Evolutionary conservation across 2,888 invertebrate species (phyloP), one percentile per base, ranked within the genome.

Genomic region (Sesia apiformis): DNA sequence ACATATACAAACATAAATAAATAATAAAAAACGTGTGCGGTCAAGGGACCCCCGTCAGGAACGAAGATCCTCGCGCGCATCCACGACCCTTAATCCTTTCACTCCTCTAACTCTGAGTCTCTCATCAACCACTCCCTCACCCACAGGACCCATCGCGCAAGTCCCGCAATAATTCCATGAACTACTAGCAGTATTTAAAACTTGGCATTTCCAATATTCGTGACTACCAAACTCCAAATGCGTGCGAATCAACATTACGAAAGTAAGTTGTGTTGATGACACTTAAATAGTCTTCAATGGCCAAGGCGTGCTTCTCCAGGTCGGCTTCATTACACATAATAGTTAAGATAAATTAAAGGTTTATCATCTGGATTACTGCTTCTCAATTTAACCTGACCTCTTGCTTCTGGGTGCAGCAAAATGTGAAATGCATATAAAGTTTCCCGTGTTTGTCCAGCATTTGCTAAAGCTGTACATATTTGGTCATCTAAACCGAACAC

Each of bases 371-470:
- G 49, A 8, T 49, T 8, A 49, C 23, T 49, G 8, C 8, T 49
- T n/a, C 5, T 8, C 8, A 49, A 8, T n/a, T 7, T 49, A 8
- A 49, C 8, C 2, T 49, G 4, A n/a, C 49, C 49, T 49, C 49
- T 49, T 8, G 81, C 81, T 58, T 73, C 56, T 5, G 81, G 76
- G 50, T 74, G 74, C 5, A 79, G 53, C n/a, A 69, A 42, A 42
- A 42, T 42, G 7, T 42, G 5, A 6, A 42, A 42, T 42, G 67
- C 49, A 5, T 68, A 61, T 5, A 73, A 53, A 0, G 56, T 46
- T 5, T 69, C 70, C 49, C 54, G 59, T 3, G 58, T 49, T 23
- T 64, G 57, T 1, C 62, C 60, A 0, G 66, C 58, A 50, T 70
- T 57, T 0, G 66, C 64, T 2, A 76, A 5, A 3, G 62, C 60